Conservation (phyloP, 2,797 vertebrate genomes). For the Carcharodon carcharias region DNA sequence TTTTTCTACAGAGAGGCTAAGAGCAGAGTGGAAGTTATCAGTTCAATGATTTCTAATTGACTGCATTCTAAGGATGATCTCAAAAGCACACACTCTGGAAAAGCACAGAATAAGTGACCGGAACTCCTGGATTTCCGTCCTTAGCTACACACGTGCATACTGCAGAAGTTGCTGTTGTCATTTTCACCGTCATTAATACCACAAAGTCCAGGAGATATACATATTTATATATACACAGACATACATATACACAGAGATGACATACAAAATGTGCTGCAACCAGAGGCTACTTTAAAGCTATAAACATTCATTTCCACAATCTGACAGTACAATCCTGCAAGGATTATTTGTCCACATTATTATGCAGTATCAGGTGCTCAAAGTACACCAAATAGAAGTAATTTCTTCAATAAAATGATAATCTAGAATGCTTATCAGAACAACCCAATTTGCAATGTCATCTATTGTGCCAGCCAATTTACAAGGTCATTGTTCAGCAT, state of each 20-base stretch:
- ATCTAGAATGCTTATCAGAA: neutral
- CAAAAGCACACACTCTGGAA: neutral
- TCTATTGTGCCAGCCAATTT: neutral
- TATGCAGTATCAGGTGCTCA: neutral
- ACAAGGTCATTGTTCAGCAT: conserved; percentile 6
- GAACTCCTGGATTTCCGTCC: neutral
- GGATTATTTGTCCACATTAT: neutral
- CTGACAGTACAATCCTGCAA: neutral
- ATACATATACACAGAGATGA: neutral
- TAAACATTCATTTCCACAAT: neutral
- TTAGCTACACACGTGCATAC: neutral
- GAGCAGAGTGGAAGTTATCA: neutral
- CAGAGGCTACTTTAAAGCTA: neutral
- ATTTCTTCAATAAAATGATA: neutral
- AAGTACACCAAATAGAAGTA: neutral
- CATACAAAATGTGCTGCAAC: neutral
- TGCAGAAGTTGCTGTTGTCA: neutral
- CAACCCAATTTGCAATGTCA: neutral
- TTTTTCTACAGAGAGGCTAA: neutral
- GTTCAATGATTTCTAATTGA: neutral
- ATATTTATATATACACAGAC: neutral
- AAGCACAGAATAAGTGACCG: neutral
- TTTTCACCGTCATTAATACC: neutral
- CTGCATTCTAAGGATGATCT: neutral
- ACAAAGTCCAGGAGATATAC: neutral